phyloP scores from a whole-genome alignment of 2,113 vertebrate genomes.

The Podiceps cristatus region DNA sequence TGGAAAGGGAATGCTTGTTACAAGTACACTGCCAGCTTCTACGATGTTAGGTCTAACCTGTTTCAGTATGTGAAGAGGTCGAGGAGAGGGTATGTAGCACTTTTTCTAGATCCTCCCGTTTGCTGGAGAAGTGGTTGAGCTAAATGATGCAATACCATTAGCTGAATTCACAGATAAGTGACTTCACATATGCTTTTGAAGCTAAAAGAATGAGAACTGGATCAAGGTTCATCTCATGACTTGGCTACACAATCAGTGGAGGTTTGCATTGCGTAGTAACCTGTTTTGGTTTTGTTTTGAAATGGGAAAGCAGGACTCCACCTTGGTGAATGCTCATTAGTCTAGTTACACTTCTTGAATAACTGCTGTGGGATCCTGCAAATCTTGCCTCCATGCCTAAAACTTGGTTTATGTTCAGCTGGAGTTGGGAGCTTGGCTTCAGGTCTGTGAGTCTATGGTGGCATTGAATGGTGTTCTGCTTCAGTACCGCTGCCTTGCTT shows the following conservation, averaged over 20 bases:
- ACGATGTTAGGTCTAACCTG: not conserved
- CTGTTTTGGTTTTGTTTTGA: not conserved
- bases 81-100: no score
- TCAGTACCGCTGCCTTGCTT: not conserved
- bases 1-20: not conserved
- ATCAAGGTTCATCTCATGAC: accelerated
- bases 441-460: accelerated
- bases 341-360: accelerated
- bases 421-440: not conserved
- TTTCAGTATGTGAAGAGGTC: not conserved
- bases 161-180: not conserved
- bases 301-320: not conserved
- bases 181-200: accelerated
- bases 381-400: not conserved
- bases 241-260: not conserved
- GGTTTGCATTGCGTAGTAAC: not conserved
- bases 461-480: no score
- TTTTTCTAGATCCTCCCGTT: not conserved
- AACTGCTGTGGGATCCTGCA: not conserved
- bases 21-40: not conserved
- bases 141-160: not conserved
- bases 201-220: not conserved
- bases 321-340: not conserved
- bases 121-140: not conserved
- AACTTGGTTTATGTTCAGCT: not conserved